Percentiles rank a stretch among this genome's conserved stretches.
Evolutionary conservation across 2,888 invertebrate genomes (phyloP).

Genomic region (Pandemis corylana): DNA sequence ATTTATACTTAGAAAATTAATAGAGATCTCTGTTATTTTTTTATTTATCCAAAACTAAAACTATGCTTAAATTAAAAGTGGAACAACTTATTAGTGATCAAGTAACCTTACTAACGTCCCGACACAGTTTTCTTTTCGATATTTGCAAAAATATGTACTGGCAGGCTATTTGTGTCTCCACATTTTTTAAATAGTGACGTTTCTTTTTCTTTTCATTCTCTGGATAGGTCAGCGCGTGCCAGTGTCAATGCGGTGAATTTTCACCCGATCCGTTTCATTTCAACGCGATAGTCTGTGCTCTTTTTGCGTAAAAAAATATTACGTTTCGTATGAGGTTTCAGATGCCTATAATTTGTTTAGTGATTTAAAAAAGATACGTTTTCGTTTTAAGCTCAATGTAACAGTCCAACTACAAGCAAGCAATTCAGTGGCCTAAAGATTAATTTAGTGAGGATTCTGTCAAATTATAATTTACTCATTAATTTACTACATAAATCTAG

Average conservation of each 20-base stretch:
- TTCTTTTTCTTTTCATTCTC: constrained; percentile 6
- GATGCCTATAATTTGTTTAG: background rate
- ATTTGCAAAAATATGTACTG: background rate
- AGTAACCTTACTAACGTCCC: background rate
- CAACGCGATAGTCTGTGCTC: constrained; percentile 20
- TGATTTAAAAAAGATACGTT: too few relatives aligned
- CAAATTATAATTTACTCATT: background rate
- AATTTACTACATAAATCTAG: background rate
- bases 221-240: constrained; percentile 15
- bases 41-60: too few relatives aligned
- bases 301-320: background rate
- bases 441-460: too few relatives aligned
- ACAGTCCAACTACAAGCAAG: too few relatives aligned
- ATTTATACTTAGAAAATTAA: too few relatives aligned
- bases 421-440: too few relatives aligned
- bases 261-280: constrained; percentile 23
- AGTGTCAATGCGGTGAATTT: constrained; percentile 27
- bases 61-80: too few relatives aligned
- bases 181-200: constrained; percentile 14
- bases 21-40: too few relatives aligned
- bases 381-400: too few relatives aligned
- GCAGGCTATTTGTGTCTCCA: background rate
- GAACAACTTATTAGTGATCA: background rate
- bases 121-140: too few relatives aligned
- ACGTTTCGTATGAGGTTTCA: background rate